Percentiles rank a stretch among this genome's conserved stretches.
Conservation (phyloP, 2,888 invertebrate species). For the Sipha maydis region DNA sequence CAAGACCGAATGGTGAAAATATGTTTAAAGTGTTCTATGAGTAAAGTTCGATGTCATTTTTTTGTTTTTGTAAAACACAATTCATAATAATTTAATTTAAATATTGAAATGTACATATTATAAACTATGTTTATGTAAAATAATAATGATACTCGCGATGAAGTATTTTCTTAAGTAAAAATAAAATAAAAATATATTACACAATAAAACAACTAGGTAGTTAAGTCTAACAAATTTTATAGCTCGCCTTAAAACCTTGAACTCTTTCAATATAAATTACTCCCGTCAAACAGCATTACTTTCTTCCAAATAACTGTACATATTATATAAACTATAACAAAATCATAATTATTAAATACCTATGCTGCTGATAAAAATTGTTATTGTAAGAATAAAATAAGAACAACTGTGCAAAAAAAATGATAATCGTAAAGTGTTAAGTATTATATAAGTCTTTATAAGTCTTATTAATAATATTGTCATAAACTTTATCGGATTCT, state of each 20-base stretch:
- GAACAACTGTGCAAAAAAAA: background rate
- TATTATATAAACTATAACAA: background rate
- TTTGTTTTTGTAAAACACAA: no score
- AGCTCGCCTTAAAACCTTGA: background rate
- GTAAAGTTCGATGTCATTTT: no score
- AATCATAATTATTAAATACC: background rate
- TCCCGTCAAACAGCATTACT: background rate
- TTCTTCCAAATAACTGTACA: background rate
- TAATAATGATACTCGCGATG: no score
- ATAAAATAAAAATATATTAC: no score
- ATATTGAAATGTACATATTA: no score
- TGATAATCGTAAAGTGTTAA: background rate
- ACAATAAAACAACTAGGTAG: background rate
- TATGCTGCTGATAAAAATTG: background rate
- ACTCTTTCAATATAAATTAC: background rate
- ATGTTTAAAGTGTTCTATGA: background rate
- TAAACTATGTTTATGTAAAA: no score
- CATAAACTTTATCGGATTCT: no score
- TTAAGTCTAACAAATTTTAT: background rate
- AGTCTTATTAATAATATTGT: no score
- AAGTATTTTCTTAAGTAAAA: no score
- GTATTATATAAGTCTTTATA: background rate
- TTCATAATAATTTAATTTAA: no score
- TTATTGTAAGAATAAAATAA: background rate
- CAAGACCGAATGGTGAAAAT: background rate